A percentile compares a stretch with the other conserved stretches of the same genome.
phyloP scores from a whole-genome alignment of 2,888 invertebrate species.

The Drosophila kambysellisi region DNA sequence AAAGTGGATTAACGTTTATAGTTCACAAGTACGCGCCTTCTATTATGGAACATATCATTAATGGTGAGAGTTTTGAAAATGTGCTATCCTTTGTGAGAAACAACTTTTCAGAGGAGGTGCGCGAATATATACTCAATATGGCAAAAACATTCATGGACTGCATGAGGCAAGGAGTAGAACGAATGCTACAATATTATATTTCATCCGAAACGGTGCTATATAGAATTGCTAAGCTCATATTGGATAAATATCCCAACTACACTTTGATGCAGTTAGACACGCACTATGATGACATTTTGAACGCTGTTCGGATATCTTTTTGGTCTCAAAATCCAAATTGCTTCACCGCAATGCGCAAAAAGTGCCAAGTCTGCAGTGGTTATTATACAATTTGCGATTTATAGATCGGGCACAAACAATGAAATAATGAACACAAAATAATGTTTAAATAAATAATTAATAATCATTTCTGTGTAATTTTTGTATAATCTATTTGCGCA shows the following conservation, averaged over 20 bases:
- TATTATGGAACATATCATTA: conserved; percentile 53
- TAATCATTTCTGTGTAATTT: conserved; percentile 49
- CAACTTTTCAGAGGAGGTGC: conserved; percentile 15
- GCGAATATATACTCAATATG: conserved; percentile 56
- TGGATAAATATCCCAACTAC: conserved; percentile 12
- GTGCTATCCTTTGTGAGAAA: conserved; percentile 55
- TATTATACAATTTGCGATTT: conserved; percentile 48
- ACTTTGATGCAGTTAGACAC: conserved; percentile 15
- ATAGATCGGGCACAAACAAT: conserved; percentile 35
- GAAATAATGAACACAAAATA: conserved; percentile 31
- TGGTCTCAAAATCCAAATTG: conserved; percentile 62
- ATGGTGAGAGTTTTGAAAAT: conserved; percentile 57
- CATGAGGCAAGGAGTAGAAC: background rate
- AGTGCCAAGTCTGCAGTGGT: conserved; percentile 64
- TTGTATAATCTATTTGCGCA: conserved; percentile 45
- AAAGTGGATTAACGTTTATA: conserved; percentile 25
- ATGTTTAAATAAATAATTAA: conserved; percentile 47
- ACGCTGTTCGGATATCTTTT: conserved; percentile 45
- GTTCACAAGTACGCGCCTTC: conserved; percentile 16
- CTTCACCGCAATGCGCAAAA: background rate
- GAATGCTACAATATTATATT: conserved; percentile 53
- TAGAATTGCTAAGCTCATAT: conserved; percentile 47
- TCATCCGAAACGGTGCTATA: conserved; percentile 71
- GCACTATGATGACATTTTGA: rapidly evolving
- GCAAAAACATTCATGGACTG: conserved; percentile 53